These are phyloP conservation scores for Ormia ochracea DNA, from an alignment of 2,888 invertebrate genomes.

Conservation along the genomic window DNA sequence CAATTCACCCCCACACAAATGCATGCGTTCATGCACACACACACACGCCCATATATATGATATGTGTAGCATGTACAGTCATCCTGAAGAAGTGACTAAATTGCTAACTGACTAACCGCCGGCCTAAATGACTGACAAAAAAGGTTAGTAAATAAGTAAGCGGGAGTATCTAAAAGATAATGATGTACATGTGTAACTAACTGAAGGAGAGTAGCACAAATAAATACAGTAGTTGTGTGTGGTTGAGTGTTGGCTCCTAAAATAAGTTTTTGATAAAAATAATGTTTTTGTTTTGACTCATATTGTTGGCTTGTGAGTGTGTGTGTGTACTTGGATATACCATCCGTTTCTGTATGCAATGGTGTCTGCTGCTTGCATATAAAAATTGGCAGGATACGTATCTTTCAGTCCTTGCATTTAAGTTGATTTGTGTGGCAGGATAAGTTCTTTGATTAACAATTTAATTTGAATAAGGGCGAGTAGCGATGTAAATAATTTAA, in stretches of 20 bases:
- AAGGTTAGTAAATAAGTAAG: neutral
- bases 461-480: conserved; percentile 50
- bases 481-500: conserved; percentile 24
- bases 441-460: conserved; percentile 13
- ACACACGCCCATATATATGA: neutral
- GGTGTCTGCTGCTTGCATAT: neutral
- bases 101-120: neutral
- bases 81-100: neutral
- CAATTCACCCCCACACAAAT: neutral
- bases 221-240: neutral
- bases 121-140: neutral
- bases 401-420: neutral
- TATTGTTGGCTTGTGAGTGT: neutral
- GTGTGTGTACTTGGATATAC: neutral
- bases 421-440: neutral
- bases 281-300: neutral
- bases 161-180: neutral
- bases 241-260: neutral
- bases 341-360: neutral
- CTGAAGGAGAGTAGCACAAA: neutral
- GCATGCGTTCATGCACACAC: neutral
- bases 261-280: neutral
- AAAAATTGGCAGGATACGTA: conserved; percentile 4
- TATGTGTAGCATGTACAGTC: no score
- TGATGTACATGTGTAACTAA: neutral